phyloP scores from a whole-genome alignment of 2,888 invertebrate species.

The Sycophila texana region DNA sequence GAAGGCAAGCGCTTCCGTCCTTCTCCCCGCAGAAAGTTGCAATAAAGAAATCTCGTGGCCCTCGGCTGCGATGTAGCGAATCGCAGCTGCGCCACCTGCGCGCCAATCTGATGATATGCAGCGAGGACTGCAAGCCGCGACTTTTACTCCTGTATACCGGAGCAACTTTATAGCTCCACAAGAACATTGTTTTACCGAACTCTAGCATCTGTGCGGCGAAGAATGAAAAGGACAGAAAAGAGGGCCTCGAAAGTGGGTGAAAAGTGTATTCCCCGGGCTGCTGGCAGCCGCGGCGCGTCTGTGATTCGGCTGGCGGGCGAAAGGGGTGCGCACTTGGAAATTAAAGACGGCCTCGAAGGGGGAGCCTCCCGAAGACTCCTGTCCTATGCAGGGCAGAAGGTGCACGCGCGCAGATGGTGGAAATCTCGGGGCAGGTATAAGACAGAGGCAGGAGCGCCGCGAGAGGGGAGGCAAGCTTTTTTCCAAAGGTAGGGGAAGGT shows the following conservation, averaged over 20 bases:
- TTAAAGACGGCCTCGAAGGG: neutral
- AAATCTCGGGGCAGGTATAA: conserved; percentile 63
- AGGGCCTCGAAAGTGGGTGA: neutral
- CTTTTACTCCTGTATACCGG: no score
- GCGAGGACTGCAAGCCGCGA: neutral
- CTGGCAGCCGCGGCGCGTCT: no score
- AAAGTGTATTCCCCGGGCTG: no score
- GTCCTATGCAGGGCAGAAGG: conserved; percentile 34
- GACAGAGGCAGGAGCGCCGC: neutral
- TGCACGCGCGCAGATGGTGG: conserved; percentile 68
- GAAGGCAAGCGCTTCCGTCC: no score
- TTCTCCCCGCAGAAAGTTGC: neutral
- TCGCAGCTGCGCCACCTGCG: conserved; percentile 55
- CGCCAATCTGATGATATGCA: conserved; percentile 29
- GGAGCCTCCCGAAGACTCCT: no score
- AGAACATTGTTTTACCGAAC: neutral
- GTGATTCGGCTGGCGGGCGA: neutral
- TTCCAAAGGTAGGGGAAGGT: conserved; percentile 66
- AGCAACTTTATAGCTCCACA: no score
- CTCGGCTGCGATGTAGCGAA: neutral
- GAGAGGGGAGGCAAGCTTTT: conserved; percentile 57
- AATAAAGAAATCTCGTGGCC: conserved; percentile 43
- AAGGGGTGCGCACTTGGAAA: neutral
- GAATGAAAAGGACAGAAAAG: neutral
- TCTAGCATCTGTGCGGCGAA: neutral